A percentile compares a stretch with the other conserved stretches of the same genome.
Conservation (phyloP, 2,113 vertebrate genomes). For the Eudyptes chrysolophus region DNA sequence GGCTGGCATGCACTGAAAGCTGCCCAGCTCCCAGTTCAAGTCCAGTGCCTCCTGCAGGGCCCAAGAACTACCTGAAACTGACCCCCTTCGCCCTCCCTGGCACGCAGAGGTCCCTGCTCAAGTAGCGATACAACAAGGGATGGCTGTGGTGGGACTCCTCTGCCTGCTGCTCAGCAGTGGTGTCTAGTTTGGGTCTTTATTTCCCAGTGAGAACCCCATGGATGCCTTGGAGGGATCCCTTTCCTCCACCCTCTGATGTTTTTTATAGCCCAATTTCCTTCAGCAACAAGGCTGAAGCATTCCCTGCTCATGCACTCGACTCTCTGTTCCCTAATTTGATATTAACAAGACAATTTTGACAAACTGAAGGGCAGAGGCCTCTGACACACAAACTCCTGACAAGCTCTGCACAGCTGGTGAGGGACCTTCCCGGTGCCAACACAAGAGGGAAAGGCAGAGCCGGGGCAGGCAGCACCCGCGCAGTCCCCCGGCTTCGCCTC, state of each 20-base stretch:
- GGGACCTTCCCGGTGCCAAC: not conserved
- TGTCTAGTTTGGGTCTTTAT: not conserved
- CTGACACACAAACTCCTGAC: not conserved
- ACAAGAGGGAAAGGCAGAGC: not conserved
- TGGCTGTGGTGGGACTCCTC: not conserved
- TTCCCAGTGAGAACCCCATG: not conserved
- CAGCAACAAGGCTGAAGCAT: not conserved
- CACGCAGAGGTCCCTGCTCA: accelerated
- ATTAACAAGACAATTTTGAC: not conserved
- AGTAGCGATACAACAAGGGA: not conserved
- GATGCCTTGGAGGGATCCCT: not conserved
- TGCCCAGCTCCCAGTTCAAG: not conserved
- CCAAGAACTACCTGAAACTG: not conserved
- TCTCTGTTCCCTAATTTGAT: not conserved
- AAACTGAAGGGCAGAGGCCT: not conserved
- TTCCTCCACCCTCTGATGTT: not conserved
- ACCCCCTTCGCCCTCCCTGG: not conserved
- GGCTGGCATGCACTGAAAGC: not conserved
- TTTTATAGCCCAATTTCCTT: not conserved
- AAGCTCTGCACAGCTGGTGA: not conserved
- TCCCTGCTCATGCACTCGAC: not conserved
- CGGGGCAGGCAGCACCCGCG: accelerated
- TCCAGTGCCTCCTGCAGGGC: not conserved
- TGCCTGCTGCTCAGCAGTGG: not conserved
- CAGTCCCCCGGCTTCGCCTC: not conserved